Base-by-base conservation (phyloP, 2,888 invertebrate species). In the Ligdia adustata region DNA sequence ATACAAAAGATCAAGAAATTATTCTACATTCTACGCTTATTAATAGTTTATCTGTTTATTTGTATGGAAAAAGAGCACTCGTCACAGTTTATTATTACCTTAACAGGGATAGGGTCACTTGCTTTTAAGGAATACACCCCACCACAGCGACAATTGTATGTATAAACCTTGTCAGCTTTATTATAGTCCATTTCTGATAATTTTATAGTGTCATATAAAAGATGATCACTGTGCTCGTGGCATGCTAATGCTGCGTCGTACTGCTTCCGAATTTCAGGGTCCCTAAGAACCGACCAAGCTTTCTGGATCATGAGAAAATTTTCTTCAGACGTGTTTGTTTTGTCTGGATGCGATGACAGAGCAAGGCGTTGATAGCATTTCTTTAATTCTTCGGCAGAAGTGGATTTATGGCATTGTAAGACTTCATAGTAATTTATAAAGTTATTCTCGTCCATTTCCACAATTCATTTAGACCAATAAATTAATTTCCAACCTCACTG, bases 11-110 rank as follows among this genome's bases (percentile, higher is more conserved):
- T 18, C 18, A 6, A 18, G 18, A 18, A 6, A n/a, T n/a, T n/a
- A n/a, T n/a, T n/a, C n/a, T 27, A 9, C 5, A 27, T 18, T 11
- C 22, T 12, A 33, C 3, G 22, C 3, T 12, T n/a, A 4, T 12
- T 18, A 20, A 34, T 13, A 33, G 18, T 33, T 61, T 75, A 71
- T 55, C 72, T 65, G 60, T 89, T 88, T 33, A 94, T 81, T 63
- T 91, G 77, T 68, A 95, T 92, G 63, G 92, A 91, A 76, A 95
- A 93, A 35, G 95, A 95, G 81, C 95, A 95, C 78, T 95, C 94
- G 70, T 92, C 92, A 83, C 95, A 95, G 59, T 91, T 92, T 60
- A 94, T 88, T 60, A 92, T 72, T 68, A 91, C 82, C 39, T 58
- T 62, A 28, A 61, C 43, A 4, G 57, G 46, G 12, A 58, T 39